phyloP scores from a whole-genome alignment of 2,888 invertebrate genomes.

The Timema cristinae region DNA sequence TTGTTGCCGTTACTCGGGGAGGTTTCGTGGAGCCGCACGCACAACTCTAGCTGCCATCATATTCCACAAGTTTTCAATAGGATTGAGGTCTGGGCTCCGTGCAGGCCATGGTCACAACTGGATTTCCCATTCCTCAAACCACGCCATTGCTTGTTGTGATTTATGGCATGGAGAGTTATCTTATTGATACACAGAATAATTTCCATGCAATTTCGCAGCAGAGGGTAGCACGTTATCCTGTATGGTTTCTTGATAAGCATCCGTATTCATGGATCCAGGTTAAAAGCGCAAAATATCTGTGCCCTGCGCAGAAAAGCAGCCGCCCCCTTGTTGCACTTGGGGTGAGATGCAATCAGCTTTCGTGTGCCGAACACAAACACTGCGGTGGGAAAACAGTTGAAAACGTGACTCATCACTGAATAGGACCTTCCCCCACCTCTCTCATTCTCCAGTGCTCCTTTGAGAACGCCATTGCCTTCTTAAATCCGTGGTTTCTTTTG shows the following conservation, averaged over 20 bases:
- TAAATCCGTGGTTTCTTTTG: background rate
- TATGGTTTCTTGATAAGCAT: background rate
- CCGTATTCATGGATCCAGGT: background rate
- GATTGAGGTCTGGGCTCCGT: too few species aligned
- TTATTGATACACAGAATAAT: too few species aligned
- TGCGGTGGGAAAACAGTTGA: too few species aligned
- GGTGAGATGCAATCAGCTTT: background rate
- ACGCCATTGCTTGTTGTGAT: too few species aligned
- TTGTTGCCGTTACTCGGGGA: background rate
- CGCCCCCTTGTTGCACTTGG: background rate
- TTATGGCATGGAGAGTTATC: too few species aligned
- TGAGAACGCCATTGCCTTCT: background rate
- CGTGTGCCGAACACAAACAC: background rate
- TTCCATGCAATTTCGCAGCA: background rate
- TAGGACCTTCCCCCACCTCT: slow-evolving; percentile 1
- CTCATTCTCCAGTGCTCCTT: background rate
- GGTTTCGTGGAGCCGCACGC: background rate
- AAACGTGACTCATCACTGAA: too few species aligned
- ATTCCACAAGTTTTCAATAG: too few species aligned
- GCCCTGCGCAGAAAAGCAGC: slow-evolving; percentile 3
- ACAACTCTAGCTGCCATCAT: too few species aligned
- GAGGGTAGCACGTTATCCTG: background rate
- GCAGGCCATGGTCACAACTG: too few species aligned
- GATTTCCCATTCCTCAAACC: too few species aligned
- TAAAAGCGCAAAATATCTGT: background rate